These are phyloP conservation scores for Spinus olivaceus DNA, from an alignment of 2,797 vertebrate species.

Conservation along the genomic window DNA sequence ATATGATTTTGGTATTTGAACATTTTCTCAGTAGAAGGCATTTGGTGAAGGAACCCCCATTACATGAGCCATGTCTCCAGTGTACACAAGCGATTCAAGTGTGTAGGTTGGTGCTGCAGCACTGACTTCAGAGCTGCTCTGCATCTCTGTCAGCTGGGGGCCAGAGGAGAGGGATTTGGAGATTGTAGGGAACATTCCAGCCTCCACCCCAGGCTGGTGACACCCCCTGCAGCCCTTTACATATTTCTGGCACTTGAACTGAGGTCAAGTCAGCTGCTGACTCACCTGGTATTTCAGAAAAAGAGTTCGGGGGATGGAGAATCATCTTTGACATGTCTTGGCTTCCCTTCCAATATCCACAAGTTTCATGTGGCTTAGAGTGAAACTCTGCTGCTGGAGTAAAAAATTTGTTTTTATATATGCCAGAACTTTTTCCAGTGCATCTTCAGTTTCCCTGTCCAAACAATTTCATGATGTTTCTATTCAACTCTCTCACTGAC, in stretches of 20 bases:
- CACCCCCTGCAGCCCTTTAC: neutral
- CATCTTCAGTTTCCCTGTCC: conserved; percentile 20
- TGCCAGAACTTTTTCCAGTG: conserved; percentile 20
- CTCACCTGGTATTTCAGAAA: neutral
- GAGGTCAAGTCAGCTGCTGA: neutral
- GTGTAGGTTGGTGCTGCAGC: neutral
- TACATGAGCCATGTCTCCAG: neutral
- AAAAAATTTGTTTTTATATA: neutral
- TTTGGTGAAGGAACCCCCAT: neutral
- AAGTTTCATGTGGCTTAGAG: neutral
- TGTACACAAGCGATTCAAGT: neutral
- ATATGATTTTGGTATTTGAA: neutral
- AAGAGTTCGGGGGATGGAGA: neutral
- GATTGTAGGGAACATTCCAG: neutral
- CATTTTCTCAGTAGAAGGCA: neutral
- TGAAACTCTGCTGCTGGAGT: neutral
- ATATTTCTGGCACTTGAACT: neutral
- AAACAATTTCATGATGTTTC: conserved; percentile 17
- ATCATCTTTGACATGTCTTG: neutral
- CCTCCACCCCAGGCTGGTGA: neutral
- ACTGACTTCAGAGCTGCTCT: neutral
- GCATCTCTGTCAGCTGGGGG: neutral
- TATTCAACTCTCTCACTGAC: neutral
- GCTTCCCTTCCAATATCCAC: neutral
- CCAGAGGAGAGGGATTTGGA: neutral